Percentiles rank a stretch among this genome's conserved stretches.
phyloP scores from a whole-genome alignment of 2,797 vertebrate species.

The Orientallactaga sibirica region DNA sequence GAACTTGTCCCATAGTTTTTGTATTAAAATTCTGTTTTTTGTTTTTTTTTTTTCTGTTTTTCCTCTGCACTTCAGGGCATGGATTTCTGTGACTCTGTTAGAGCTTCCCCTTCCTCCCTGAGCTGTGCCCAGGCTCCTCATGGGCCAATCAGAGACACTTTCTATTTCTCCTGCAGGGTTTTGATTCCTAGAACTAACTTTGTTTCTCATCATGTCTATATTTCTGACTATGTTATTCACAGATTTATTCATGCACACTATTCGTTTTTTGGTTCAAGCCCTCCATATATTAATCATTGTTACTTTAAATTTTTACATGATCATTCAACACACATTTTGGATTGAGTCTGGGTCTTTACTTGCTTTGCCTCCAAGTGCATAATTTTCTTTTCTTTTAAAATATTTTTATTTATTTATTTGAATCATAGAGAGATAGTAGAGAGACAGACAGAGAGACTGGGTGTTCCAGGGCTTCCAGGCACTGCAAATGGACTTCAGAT shows the following conservation, averaged over 20 bases:
- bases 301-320: background rate
- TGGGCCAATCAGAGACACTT: background rate
- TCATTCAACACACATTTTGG: background rate
- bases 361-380: background rate
- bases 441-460: too few species aligned
- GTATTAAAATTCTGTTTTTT: background rate
- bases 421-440: too few species aligned
- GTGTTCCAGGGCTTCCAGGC: too few species aligned
- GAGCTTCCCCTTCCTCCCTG: background rate
- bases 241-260: background rate
- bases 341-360: background rate
- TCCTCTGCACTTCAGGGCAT: background rate
- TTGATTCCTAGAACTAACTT: background rate
- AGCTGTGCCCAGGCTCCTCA: background rate
- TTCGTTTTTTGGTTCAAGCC: background rate
- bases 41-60: background rate
- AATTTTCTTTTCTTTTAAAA: background rate
- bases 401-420: too few species aligned
- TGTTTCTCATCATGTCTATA: background rate
- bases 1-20: background rate
- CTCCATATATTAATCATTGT: background rate
- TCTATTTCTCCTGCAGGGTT: background rate
- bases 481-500: too few species aligned
- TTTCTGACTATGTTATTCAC: background rate
- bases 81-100: background rate